Evolutionary conservation across 2,888 invertebrate species (phyloP).

Genomic region (Cephus pulcher): DNA sequence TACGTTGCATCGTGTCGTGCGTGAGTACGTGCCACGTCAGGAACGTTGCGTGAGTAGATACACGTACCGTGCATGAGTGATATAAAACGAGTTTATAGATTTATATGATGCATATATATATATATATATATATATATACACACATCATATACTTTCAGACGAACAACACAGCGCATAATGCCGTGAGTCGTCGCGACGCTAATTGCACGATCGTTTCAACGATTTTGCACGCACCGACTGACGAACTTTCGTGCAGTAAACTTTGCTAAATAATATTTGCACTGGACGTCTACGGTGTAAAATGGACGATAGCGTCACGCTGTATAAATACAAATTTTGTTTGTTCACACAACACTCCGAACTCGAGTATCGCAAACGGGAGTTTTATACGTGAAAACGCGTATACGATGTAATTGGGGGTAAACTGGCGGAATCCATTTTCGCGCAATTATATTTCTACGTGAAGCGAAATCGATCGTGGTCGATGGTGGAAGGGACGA

Average conservation of each 20-base stretch:
- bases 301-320: neutral
- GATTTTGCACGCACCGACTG: constrained; percentile 2
- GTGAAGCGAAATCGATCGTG: neutral
- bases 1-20: constrained; percentile 16
- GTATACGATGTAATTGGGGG: neutral
- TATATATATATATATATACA: neutral
- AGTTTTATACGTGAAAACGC: neutral
- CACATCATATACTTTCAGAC: neutral
- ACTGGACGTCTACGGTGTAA: neutral
- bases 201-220: constrained; percentile 36
- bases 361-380: neutral
- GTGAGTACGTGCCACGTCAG: constrained; percentile 19
- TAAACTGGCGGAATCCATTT: neutral
- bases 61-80: neutral
- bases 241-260: neutral
- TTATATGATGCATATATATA: constrained; percentile 29
- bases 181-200: constrained; percentile 31
- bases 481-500: neutral
- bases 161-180: constrained; percentile 5
- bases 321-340: neutral
- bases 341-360: neutral
- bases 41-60: constrained; percentile 10
- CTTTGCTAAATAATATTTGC: neutral
- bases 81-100: constrained; percentile 2
- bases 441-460: neutral